A percentile compares a stretch with the other conserved stretches of the same genome.
Conservation (phyloP, 2,797 vertebrate species). For the Pyrocephalus nanus region DNA sequence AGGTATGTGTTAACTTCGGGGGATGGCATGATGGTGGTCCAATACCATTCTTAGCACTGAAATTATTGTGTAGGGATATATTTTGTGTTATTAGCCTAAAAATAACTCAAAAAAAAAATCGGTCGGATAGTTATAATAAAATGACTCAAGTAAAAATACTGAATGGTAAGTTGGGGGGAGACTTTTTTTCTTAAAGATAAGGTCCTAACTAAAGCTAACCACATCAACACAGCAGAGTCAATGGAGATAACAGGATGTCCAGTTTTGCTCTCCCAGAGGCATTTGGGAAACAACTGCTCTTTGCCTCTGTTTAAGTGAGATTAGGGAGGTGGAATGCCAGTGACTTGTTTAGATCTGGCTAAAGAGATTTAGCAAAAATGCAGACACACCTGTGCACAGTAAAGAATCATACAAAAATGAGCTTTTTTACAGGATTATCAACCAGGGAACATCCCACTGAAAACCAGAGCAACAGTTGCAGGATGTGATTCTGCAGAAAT, state of each 20-base stretch:
- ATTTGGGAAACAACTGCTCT: neutral
- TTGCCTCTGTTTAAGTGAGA: neutral
- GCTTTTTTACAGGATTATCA: neutral
- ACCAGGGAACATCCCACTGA: neutral
- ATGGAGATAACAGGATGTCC: neutral
- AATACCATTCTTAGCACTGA: neutral
- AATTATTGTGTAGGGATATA: neutral
- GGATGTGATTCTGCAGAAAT: neutral
- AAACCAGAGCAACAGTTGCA: neutral
- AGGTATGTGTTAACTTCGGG: neutral
- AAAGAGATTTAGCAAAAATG: neutral
- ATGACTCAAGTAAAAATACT: neutral
- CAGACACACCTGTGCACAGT: neutral
- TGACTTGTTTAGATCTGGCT: neutral
- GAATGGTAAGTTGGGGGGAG: neutral
- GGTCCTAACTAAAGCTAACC: neutral
- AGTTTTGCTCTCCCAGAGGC: neutral
- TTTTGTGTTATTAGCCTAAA: neutral
- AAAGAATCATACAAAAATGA: neutral
- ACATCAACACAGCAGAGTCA: neutral
- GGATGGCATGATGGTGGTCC: neutral
- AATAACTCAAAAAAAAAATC: neutral
- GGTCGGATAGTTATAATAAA: neutral
- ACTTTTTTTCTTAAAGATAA: neutral
- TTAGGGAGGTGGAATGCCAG: neutral